Conservation (phyloP, 1,140 invertebrate species). For the Rhynchophorus ferrugineus region DNA sequence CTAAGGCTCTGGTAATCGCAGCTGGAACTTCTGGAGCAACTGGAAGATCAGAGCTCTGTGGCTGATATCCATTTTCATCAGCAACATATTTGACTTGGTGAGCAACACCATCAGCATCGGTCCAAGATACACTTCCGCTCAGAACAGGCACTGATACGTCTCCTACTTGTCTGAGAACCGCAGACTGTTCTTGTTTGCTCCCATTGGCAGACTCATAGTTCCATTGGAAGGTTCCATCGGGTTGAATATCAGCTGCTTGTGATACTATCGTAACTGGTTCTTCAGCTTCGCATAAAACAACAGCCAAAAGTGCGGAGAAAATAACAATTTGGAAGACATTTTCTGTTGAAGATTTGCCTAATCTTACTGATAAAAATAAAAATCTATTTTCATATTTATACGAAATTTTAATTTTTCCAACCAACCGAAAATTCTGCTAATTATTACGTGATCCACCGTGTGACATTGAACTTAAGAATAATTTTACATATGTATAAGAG, state of each 20-base stretch:
- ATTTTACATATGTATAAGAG: too few species aligned
- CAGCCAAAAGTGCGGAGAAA: background rate
- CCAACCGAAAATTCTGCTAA: too few species aligned
- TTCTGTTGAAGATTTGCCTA: too few species aligned
- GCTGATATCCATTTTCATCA: background rate
- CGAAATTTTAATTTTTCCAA: too few species aligned
- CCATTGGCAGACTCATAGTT: background rate
- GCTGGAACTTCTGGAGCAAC: background rate
- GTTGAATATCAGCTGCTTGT: background rate
- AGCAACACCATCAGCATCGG: background rate
- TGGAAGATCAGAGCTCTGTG: conserved; percentile 1
- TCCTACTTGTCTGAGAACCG: background rate
- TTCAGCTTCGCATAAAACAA: background rate
- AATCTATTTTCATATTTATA: too few species aligned
- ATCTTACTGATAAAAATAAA: too few species aligned
- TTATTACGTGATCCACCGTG: too few species aligned
- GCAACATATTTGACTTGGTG: background rate
- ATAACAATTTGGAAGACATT: background rate
- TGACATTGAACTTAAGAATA: too few species aligned
- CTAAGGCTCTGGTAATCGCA: background rate
- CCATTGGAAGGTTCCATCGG: background rate
- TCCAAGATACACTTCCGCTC: background rate
- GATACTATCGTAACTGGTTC: background rate
- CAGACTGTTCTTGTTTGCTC: background rate
- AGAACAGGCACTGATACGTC: background rate